Percentiles rank a stretch among this genome's conserved stretches.
Conservation (phyloP, 2,797 vertebrate species). For the Micromesistius poutassou region DNA sequence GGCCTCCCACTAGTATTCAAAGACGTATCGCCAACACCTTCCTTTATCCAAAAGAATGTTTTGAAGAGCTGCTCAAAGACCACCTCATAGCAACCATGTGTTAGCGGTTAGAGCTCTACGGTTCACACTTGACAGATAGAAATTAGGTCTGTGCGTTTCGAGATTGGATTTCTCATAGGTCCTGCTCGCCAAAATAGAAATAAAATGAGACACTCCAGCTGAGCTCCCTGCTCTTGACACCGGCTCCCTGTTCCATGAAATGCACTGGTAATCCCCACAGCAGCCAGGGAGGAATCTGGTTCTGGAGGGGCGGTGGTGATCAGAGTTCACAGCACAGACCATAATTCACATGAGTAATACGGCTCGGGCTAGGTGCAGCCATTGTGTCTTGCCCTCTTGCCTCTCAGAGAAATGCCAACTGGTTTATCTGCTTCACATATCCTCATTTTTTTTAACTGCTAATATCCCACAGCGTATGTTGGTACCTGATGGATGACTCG, state of each 20-base stretch:
- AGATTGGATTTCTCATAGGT: slow-evolving; percentile 32
- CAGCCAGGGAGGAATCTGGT: slow-evolving; percentile 30
- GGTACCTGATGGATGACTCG: slow-evolving; percentile 43
- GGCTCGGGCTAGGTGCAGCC: slow-evolving; percentile 20
- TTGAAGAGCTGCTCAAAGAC: slow-evolving; percentile 26
- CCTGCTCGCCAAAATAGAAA: slow-evolving; percentile 33
- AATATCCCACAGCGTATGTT: slow-evolving; percentile 26
- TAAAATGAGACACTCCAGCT: slow-evolving; percentile 39
- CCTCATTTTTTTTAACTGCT: background rate
- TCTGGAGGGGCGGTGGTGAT: background rate
- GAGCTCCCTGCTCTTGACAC: slow-evolving; percentile 27
- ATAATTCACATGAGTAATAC: slow-evolving; percentile 39
- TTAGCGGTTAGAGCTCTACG: slow-evolving; percentile 24
- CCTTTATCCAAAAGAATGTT: slow-evolving; percentile 27
- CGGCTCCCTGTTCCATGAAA: slow-evolving; percentile 49
- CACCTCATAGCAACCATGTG: slow-evolving; percentile 22
- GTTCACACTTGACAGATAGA: slow-evolving; percentile 34
- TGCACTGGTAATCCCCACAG: slow-evolving; percentile 49
- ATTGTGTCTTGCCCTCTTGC: slow-evolving; percentile 11
- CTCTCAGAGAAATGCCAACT: slow-evolving; percentile 28
- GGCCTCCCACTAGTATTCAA: slow-evolving; percentile 1
- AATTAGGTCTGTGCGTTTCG: slow-evolving; percentile 17
- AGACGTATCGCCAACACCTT: slow-evolving; percentile 8
- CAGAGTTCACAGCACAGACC: slow-evolving; percentile 42
- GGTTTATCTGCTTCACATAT: slow-evolving; percentile 25